phyloP scores from a whole-genome alignment of 2,888 invertebrate genomes.

The Drosophila austrosaltans region DNA sequence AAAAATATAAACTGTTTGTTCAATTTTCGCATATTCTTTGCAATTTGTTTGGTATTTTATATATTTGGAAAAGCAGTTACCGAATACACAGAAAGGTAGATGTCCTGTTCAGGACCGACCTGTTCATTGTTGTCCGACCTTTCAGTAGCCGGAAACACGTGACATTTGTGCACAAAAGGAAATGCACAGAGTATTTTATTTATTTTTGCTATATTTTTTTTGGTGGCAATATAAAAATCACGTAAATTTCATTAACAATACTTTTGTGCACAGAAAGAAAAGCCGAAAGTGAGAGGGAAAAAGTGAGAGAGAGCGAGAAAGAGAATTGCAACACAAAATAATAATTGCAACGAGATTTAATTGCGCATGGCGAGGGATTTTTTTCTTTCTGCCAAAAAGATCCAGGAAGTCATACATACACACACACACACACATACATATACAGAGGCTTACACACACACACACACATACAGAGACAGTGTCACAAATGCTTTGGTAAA shows the following conservation, averaged over 20 bases:
- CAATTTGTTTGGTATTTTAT: not conserved
- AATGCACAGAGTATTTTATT: slow-evolving; percentile 12
- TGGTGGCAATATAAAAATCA: slow-evolving; percentile 54
- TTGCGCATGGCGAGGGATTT: slow-evolving; percentile 55
- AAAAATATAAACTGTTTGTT: not conserved
- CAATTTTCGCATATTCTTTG: not conserved
- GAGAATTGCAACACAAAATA: slow-evolving; percentile 52
- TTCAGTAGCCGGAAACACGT: slow-evolving; percentile 50
- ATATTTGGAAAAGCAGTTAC: not conserved
- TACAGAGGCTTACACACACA: not conserved
- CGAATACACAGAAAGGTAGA: not conserved
- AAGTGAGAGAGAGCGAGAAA: not conserved
- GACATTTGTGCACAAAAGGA: slow-evolving; percentile 47
- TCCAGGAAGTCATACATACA: slow-evolving; percentile 37
- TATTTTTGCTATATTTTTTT: slow-evolving; percentile 19
- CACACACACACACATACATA: slow-evolving; percentile 16
- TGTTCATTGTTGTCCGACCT: slow-evolving; percentile 14
- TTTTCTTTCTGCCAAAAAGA: slow-evolving; percentile 43
- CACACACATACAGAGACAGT: slow-evolving; percentile 19
- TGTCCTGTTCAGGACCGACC: not conserved
- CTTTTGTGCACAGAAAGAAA: slow-evolving; percentile 18
- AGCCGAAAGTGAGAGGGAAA: not conserved
- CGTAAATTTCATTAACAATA: slow-evolving; percentile 71
- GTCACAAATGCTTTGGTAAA: slow-evolving; percentile 54
- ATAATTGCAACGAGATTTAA: slow-evolving; percentile 71